Percentiles rank a stretch among this genome's conserved stretches.
Evolutionary conservation across 2,888 invertebrate genomes (phyloP).

Genomic region (Pachycephus smyrnensis): DNA sequence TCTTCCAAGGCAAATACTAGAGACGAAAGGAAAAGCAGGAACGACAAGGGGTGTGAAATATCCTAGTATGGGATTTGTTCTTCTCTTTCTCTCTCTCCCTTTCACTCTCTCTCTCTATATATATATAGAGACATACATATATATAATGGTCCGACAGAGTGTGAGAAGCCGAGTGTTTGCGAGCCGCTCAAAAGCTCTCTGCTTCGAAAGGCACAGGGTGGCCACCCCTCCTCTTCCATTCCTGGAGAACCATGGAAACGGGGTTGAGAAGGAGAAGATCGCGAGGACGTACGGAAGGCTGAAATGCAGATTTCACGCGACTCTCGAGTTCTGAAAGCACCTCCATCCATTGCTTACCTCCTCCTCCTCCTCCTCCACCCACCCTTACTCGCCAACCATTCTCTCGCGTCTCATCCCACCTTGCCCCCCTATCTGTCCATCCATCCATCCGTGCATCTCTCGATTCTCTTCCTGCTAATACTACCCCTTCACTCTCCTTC

Average conservation of each 20-base stretch:
- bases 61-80: background rate
- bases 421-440: slow-evolving; percentile 28
- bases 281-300: slow-evolving; percentile 58
- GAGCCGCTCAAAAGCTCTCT: slow-evolving; percentile 65
- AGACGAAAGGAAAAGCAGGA: slow-evolving; percentile 50
- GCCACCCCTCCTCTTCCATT: background rate
- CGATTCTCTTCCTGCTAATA: slow-evolving; percentile 69
- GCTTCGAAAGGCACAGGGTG: slow-evolving; percentile 43
- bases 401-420: slow-evolving; percentile 27
- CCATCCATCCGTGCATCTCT: slow-evolving; percentile 4
- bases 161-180: slow-evolving; percentile 58
- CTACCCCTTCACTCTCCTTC: slow-evolving; percentile 55
- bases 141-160: slow-evolving; percentile 16
- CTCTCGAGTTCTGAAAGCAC: slow-evolving; percentile 55
- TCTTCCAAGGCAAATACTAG: slow-evolving; percentile 55
- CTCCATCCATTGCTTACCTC: slow-evolving; percentile 35
- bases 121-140: background rate
- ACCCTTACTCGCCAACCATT: slow-evolving; percentile 22
- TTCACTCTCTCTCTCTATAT: background rate
- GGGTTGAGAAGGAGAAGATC: slow-evolving; percentile 15
- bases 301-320: slow-evolving; percentile 68
- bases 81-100: background rate
- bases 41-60: slow-evolving; percentile 35
- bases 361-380: slow-evolving; percentile 25
- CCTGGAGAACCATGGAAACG: background rate